Percentiles rank a stretch among this genome's conserved stretches.
phyloP scores from a whole-genome alignment of 2,113 vertebrate species.

The Brachypodius melanocephalos region DNA sequence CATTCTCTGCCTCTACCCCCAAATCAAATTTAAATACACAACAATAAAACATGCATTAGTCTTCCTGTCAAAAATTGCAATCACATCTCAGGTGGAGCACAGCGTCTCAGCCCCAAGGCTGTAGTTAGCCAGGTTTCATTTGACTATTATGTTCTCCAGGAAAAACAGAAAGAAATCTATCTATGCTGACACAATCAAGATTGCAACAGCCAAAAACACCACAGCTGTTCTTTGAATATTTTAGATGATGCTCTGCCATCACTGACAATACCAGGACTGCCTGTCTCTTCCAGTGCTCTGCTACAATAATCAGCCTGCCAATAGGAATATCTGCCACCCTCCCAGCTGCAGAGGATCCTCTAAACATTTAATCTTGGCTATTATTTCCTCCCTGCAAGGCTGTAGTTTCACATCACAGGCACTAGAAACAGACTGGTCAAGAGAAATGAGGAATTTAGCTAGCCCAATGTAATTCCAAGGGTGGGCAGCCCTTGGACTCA shows the following conservation, averaged over 20 bases:
- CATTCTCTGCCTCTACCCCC: background rate
- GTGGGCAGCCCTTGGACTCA: background rate
- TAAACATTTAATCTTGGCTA: background rate
- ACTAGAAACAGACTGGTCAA: background rate
- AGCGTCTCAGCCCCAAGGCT: background rate
- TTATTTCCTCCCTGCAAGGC: background rate
- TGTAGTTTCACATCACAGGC: background rate
- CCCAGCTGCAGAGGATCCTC: background rate
- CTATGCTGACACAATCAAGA: conserved; percentile 27
- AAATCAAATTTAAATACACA: conserved; percentile 68
- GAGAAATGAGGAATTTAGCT: background rate
- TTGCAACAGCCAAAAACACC: conserved; percentile 36
- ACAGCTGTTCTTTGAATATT: conserved; percentile 22
- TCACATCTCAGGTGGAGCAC: conserved; percentile 28
- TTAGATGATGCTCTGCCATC: conserved; percentile 12
- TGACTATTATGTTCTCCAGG: background rate
- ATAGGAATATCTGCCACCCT: background rate
- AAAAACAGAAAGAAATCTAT: conserved; percentile 37
- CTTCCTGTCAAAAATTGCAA: conserved; percentile 45
- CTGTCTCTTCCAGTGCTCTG: conserved; percentile 22
- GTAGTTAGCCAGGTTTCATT: conserved; percentile 21
- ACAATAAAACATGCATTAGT: conserved; percentile 54
- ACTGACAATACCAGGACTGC: background rate
- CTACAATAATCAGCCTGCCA: background rate
- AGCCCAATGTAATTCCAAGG: background rate